A percentile compares a stretch with the other conserved stretches of the same genome.
Evolutionary conservation across 2,113 vertebrate genomes (phyloP).

Genomic region (Shinisaurus crocodilurus): DNA sequence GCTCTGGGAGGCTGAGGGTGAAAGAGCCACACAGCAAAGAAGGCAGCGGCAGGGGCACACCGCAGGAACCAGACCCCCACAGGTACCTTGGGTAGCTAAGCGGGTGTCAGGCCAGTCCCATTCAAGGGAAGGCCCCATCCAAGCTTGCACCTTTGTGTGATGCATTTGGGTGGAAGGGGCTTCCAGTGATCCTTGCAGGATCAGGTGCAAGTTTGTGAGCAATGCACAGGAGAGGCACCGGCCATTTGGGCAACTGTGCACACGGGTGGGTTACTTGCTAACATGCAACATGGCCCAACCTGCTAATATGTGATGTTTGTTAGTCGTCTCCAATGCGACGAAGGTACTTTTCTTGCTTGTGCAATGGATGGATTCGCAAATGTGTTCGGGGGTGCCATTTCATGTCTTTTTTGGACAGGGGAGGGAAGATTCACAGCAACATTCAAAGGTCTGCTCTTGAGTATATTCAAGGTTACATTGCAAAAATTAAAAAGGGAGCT

Average conservation of each 20-base stretch:
- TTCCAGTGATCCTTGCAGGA: background rate
- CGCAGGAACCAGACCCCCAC: background rate
- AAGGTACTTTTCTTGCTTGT: background rate
- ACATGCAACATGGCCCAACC: background rate
- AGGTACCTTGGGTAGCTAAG: background rate
- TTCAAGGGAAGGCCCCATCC: background rate
- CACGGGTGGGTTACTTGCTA: background rate
- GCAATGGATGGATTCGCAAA: background rate
- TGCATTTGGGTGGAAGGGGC: background rate
- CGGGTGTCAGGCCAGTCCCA: background rate
- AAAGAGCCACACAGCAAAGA: conserved; percentile 1
- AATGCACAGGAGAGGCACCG: background rate
- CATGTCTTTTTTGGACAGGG: background rate
- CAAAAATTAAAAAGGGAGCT: background rate
- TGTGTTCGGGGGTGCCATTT: background rate
- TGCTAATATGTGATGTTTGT: background rate
- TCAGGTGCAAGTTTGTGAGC: too few relatives aligned
- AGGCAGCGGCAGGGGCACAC: background rate
- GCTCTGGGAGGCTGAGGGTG: conserved; percentile 17
- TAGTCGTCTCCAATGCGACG: background rate
- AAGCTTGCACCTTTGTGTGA: background rate
- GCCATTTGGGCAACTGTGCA: background rate
- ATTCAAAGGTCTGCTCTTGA: background rate
- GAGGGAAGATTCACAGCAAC: background rate
- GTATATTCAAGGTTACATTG: background rate